Percentiles rank a stretch among this genome's conserved stretches.
These are phyloP conservation scores for Caenorhabditis macrosperma DNA, from an alignment of 2,888 invertebrate genomes.

Conservation along the genomic window DNA sequence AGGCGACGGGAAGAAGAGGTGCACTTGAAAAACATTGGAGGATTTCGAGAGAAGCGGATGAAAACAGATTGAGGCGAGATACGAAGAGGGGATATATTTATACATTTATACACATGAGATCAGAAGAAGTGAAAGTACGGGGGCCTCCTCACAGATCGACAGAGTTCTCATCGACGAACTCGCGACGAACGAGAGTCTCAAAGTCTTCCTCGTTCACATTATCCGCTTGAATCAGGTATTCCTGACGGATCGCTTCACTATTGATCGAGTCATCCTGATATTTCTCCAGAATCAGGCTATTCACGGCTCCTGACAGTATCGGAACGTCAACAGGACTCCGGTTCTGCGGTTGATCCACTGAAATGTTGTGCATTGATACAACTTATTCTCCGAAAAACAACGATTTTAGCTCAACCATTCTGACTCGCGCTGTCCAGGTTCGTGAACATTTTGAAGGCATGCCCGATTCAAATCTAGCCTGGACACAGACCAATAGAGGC, in stretches of 20 bases:
- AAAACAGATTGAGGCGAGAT: background rate
- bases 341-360: constrained; percentile 39
- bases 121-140: background rate
- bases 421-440: too few relatives aligned
- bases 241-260: constrained; percentile 38
- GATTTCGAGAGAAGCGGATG: background rate
- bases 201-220: constrained; percentile 38
- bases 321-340: constrained; percentile 32
- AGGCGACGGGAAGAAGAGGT: background rate
- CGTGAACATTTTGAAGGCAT: too few relatives aligned
- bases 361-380: constrained; percentile 4
- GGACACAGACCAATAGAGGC: too few relatives aligned
- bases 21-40: constrained; percentile 44
- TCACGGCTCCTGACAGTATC: background rate
- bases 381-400: too few relatives aligned
- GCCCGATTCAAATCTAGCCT: too few relatives aligned
- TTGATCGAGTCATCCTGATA: constrained; percentile 30
- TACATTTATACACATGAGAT: background rate
- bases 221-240: constrained; percentile 31
- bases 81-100: background rate
- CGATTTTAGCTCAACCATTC: too few relatives aligned
- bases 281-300: constrained; percentile 32
- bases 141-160: background rate
- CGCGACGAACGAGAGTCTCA: constrained; percentile 30
- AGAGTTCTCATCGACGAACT: constrained; percentile 22